Evolutionary conservation across 2,113 vertebrate species (phyloP).

Genomic region (Epinephelus lanceolatus): DNA sequence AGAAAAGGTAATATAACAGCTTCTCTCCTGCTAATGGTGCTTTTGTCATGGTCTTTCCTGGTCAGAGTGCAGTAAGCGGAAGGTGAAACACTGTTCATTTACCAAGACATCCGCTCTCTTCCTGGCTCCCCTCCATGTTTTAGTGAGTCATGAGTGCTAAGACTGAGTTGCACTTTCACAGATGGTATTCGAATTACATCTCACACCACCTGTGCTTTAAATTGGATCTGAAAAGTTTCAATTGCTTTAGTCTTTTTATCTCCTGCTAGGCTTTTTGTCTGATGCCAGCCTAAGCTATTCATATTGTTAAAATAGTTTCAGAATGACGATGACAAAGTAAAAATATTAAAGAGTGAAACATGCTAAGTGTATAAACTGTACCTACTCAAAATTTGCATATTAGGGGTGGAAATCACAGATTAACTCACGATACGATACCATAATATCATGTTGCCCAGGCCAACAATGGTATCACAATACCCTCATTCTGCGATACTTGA

Average conservation of each 20-base stretch:
- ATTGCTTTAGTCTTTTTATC: neutral
- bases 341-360: neutral
- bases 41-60: neutral
- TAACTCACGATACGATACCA: no score
- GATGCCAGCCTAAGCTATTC: neutral
- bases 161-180: constrained; percentile 9
- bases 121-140: constrained; percentile 21
- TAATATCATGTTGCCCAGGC: no score
- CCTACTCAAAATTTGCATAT: no score
- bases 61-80: neutral
- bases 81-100: constrained; percentile 30
- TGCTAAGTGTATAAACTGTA: no score
- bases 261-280: neutral
- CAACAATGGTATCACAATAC: no score
- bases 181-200: constrained; percentile 13
- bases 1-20: constrained; percentile 1
- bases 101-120: constrained; percentile 26
- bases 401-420: no score
- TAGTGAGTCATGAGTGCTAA: constrained; percentile 8
- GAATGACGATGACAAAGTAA: neutral
- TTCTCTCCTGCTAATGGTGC: constrained; percentile 3
- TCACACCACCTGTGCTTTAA: constrained; percentile 20
- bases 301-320: neutral
- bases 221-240: neutral
- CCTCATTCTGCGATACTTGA: no score